Percentiles rank a stretch among this genome's conserved stretches.
Evolutionary conservation across 2,888 invertebrate species (phyloP).

Genomic region (Leucoma salicis): DNA sequence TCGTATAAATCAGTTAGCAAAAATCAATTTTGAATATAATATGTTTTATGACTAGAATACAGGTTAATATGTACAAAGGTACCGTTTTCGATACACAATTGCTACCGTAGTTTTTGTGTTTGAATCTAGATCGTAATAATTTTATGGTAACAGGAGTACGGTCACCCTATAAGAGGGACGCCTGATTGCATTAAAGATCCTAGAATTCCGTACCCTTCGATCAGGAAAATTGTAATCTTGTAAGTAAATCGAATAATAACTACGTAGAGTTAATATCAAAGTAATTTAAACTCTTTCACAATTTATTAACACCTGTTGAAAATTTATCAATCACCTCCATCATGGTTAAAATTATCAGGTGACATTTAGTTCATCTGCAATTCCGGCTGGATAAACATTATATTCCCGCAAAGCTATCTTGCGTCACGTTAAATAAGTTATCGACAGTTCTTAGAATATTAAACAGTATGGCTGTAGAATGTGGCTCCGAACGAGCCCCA

Average conservation of each 20-base stretch:
- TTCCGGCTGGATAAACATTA: background rate
- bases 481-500: constrained; percentile 64
- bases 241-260: constrained; percentile 18
- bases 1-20: background rate
- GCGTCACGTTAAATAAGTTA: constrained; percentile 33
- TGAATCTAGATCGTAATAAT: constrained; percentile 2
- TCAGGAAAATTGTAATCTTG: constrained; percentile 36
- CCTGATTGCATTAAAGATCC: constrained; percentile 66
- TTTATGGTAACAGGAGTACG: constrained; percentile 10
- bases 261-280: no score
- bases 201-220: constrained; percentile 40
- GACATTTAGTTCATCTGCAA: background rate
- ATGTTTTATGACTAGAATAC: constrained; percentile 1
- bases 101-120: background rate
- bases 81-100: background rate
- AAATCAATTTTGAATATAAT: background rate
- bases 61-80: constrained; percentile 9
- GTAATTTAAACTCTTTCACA: background rate
- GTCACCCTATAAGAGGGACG: constrained; percentile 41
- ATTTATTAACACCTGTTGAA: background rate
- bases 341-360: background rate
- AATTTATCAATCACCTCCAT: background rate
- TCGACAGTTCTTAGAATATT: constrained; percentile 64
- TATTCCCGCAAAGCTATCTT: constrained; percentile 6
- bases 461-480: constrained; percentile 67